phyloP scores from a whole-genome alignment of 2,888 invertebrate genomes.

The Agriopis marginaria region DNA sequence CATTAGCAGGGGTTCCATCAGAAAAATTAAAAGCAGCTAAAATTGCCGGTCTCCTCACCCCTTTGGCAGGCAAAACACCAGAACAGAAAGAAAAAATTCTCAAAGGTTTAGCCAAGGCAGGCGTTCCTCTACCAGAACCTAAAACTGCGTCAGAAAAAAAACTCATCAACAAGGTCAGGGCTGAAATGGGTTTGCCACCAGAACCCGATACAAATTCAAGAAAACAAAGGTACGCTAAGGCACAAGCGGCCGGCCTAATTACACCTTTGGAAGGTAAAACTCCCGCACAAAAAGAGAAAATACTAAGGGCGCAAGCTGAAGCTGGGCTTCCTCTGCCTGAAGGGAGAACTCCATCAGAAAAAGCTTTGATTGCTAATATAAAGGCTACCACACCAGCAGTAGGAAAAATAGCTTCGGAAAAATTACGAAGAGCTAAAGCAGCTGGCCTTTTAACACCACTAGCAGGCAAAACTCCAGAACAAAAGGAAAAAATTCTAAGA shows the following conservation, averaged over 20 bases:
- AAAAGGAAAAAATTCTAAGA: slow-evolving; percentile 47
- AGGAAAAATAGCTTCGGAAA: neutral
- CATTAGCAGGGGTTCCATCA: slow-evolving; percentile 30
- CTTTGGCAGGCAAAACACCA: slow-evolving; percentile 39
- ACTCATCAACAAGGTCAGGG: slow-evolving; percentile 46
- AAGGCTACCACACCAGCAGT: slow-evolving; percentile 28
- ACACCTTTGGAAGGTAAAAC: slow-evolving; percentile 50
- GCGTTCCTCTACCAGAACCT: slow-evolving; percentile 52
- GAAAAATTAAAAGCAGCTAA: slow-evolving; percentile 51
- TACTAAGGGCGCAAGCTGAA: slow-evolving; percentile 43
- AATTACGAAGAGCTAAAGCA: slow-evolving; percentile 1
- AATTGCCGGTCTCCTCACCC: slow-evolving; percentile 49
- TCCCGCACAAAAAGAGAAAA: slow-evolving; percentile 50
- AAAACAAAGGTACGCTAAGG: slow-evolving; percentile 53
- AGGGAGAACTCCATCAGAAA: slow-evolving; percentile 48
- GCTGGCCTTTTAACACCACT: slow-evolving; percentile 13
- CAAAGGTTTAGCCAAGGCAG: slow-evolving; percentile 43
- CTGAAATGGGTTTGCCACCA: slow-evolving; percentile 53
- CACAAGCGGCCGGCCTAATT: slow-evolving; percentile 40
- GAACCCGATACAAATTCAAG: slow-evolving; percentile 50
- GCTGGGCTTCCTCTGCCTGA: slow-evolving; percentile 47
- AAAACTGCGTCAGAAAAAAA: slow-evolving; percentile 53
- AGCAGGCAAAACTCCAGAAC: slow-evolving; percentile 42
- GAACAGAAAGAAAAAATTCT: slow-evolving; percentile 54
- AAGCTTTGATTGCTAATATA: slow-evolving; percentile 40